A percentile compares a stretch with the other conserved stretches of the same genome.
Evolutionary conservation across 2,113 vertebrate genomes (phyloP).

Genomic region (Megaceryle torquata): DNA sequence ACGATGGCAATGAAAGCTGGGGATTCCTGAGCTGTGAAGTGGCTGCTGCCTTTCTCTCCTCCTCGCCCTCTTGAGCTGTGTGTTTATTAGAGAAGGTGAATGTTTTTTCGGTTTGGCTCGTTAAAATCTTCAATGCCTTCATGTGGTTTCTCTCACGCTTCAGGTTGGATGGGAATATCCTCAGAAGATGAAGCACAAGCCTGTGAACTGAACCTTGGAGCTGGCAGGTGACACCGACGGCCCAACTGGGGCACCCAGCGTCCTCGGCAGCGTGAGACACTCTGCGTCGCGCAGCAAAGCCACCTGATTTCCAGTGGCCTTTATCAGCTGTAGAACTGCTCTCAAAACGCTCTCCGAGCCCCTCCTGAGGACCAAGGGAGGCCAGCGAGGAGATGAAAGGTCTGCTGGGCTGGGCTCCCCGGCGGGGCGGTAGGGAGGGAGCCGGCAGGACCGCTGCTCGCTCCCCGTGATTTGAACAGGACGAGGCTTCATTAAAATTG

Average conservation of each 20-base stretch:
- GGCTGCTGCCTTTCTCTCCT: not conserved
- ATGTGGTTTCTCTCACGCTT: not conserved
- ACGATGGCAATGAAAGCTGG: not conserved
- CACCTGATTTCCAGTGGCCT: not conserved
- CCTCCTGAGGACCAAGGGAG: not conserved
- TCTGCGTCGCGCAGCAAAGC: accelerated
- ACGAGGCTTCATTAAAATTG: not conserved
- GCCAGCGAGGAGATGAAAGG: not conserved
- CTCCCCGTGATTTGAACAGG: not conserved
- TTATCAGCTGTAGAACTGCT: not conserved
- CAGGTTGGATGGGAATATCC: not conserved
- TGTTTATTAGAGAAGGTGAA: not conserved
- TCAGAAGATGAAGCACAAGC: not conserved
- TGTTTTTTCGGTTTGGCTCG: not conserved
- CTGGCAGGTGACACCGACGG: not conserved
- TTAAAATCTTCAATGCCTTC: not conserved
- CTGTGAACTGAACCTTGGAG: not conserved
- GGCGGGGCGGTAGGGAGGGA: not conserved
- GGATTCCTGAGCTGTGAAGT: not conserved
- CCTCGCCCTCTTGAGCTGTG: not conserved
- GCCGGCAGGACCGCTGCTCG: not conserved
- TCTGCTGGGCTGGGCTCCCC: not conserved
- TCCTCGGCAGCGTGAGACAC: accelerated
- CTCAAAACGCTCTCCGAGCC: accelerated
- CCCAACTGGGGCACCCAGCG: accelerated